phyloP scores from a whole-genome alignment of 2,113 vertebrate genomes.

The Turdus rufiventris region DNA sequence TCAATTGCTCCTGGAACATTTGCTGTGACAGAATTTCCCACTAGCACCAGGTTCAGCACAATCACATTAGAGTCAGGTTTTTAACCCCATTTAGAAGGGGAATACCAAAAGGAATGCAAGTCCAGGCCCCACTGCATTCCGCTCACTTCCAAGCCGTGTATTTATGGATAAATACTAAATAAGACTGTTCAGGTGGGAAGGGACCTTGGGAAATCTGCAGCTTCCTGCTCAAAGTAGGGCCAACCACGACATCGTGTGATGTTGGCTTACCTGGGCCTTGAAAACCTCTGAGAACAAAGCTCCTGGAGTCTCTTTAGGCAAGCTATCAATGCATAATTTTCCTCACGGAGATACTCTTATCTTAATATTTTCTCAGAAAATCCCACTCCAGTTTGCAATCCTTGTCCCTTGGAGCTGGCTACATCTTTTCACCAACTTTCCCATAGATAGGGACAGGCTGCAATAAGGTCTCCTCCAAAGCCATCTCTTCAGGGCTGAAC shows the following conservation, averaged over 20 bases:
- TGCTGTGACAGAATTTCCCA: neutral
- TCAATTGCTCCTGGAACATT: neutral
- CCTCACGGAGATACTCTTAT: neutral
- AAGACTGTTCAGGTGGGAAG: neutral
- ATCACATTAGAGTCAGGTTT: neutral
- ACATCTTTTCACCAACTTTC: neutral
- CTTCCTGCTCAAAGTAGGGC: neutral
- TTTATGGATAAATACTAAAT: neutral
- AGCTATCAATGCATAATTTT: neutral
- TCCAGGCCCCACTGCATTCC: neutral
- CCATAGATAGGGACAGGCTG: neutral
- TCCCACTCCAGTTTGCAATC: neutral
- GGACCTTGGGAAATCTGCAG: neutral
- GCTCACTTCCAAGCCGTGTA: neutral
- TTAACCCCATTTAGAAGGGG: neutral
- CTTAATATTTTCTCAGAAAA: neutral
- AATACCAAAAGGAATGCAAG: neutral
- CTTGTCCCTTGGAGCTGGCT: neutral
- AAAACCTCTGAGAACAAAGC: neutral
- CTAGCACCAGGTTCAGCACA: neutral
- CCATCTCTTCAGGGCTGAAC: neutral
- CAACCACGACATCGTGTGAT: neutral
- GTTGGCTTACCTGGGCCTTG: neutral
- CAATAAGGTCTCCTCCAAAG: neutral
- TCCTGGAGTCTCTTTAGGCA: neutral